These are phyloP conservation scores for Hippoglossus stenolepis DNA, from an alignment of 2,113 vertebrate species.

Conservation along the genomic window DNA sequence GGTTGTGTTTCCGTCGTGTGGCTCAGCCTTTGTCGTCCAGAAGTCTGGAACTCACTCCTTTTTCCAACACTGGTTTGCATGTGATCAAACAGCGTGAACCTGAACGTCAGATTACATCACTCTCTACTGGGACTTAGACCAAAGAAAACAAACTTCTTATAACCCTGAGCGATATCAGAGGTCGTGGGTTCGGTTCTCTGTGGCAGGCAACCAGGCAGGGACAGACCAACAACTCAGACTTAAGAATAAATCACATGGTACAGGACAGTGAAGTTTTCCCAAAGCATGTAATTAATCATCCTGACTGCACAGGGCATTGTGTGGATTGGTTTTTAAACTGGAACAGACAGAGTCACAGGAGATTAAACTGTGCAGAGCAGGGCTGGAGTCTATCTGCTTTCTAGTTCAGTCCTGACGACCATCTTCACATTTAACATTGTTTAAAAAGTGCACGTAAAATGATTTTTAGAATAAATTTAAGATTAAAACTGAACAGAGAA, in stretches of 20 bases:
- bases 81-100: no score
- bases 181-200: neutral
- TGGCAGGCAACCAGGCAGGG: constrained; percentile 53
- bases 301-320: constrained; percentile 22
- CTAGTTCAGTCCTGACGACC: neutral
- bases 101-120: no score
- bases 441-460: no score
- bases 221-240: constrained; percentile 37
- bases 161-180: no score
- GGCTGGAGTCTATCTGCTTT: constrained; percentile 13
- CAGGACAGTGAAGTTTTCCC: constrained; percentile 42
- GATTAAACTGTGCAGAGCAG: constrained; percentile 13
- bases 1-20: no score
- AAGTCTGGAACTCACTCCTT: no score
- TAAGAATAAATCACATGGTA: constrained; percentile 41
- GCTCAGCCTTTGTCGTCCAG: no score
- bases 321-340: constrained; percentile 33
- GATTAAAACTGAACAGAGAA: neutral
- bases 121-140: neutral
- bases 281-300: constrained; percentile 38
- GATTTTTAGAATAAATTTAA: neutral
- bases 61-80: no score
- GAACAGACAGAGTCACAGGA: constrained; percentile 16
- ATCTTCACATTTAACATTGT: neutral
- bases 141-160: neutral